Evolutionary conservation across 2,113 vertebrate genomes (phyloP).

Genomic region (Tyto alba): DNA sequence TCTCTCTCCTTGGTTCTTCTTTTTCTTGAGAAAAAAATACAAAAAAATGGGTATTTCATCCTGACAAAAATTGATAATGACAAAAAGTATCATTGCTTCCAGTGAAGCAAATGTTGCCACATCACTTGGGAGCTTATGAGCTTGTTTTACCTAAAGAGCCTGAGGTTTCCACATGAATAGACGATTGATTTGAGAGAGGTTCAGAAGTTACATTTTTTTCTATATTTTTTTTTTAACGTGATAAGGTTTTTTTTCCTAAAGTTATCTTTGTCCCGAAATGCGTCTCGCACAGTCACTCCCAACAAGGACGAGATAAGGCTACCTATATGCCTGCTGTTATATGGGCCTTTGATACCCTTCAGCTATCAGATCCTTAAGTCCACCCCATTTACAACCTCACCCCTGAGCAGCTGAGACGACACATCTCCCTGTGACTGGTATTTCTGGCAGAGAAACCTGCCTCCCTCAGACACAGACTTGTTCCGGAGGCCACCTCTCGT

Average conservation of each 20-base stretch:
- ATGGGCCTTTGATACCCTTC: neutral
- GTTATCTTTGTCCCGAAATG: neutral
- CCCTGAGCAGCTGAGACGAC: neutral
- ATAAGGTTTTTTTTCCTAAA: neutral
- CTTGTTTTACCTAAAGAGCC: neutral
- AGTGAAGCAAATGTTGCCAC: neutral
- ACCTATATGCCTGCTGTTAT: accelerated
- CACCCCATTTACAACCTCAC: neutral
- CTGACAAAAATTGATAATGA: neutral
- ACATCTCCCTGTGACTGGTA: neutral
- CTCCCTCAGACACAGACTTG: neutral
- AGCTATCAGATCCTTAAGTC: neutral
- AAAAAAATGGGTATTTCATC: neutral
- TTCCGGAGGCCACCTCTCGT: neutral
- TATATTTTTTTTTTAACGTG: neutral
- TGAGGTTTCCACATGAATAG: neutral
- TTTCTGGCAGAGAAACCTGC: neutral
- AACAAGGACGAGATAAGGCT: neutral
- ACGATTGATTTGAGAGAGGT: neutral
- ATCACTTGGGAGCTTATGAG: neutral
- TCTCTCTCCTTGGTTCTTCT: neutral
- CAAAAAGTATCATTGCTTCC: neutral
- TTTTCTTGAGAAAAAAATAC: neutral
- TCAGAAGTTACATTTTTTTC: accelerated
- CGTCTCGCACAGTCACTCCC: accelerated